Evolutionary conservation across 1,140 invertebrate genomes (phyloP).

Genomic region (Magallana gigas): DNA sequence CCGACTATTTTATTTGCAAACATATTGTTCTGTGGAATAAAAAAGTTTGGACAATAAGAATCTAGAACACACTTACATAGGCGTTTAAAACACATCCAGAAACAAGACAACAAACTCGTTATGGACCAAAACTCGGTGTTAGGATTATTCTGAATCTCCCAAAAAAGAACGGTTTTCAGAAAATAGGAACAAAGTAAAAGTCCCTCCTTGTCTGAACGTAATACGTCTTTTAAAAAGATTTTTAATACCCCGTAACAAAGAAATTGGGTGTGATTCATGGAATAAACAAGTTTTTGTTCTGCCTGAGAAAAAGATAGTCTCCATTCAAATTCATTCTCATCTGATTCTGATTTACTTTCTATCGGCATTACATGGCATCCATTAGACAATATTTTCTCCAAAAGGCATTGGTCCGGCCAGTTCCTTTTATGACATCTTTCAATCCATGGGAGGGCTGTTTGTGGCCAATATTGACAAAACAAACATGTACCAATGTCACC

Average conservation of each 20-base stretch:
- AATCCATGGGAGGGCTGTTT: background rate
- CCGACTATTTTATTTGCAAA: background rate
- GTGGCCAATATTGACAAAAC: background rate
- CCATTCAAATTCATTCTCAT: background rate
- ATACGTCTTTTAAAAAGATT: background rate
- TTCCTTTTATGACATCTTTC: background rate
- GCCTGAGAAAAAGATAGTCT: background rate
- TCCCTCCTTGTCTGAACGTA: background rate
- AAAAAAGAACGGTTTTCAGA: background rate
- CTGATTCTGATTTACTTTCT: background rate
- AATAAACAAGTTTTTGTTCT: background rate
- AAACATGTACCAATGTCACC: background rate
- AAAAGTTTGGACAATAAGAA: background rate
- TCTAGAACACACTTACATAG: background rate
- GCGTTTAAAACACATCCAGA: background rate
- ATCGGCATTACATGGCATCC: background rate
- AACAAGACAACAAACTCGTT: background rate
- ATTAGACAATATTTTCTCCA: background rate
- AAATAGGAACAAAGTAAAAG: background rate
- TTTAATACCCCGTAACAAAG: background rate
- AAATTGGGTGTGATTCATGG: background rate
- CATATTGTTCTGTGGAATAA: constrained; percentile 4
- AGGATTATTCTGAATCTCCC: background rate
- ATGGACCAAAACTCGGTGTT: too few species aligned
- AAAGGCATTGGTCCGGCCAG: background rate